phyloP scores from a whole-genome alignment of 2,797 vertebrate genomes.

The Acanthornis magna region DNA sequence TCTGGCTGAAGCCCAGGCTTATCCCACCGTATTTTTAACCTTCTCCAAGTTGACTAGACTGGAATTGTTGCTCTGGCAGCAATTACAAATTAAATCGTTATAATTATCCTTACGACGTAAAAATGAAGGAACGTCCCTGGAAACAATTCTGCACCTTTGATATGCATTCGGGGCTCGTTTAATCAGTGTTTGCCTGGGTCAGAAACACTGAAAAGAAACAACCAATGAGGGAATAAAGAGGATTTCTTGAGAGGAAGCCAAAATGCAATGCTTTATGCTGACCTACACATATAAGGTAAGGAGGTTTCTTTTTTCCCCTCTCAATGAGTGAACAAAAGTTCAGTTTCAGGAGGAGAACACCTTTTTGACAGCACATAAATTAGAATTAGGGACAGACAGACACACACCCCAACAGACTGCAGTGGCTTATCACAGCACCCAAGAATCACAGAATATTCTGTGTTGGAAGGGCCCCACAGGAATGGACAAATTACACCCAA shows the following conservation, averaged over 20 bases:
- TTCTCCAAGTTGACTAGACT: constrained; percentile 17
- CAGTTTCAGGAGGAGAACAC: neutral
- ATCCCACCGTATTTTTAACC: neutral
- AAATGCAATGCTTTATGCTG: neutral
- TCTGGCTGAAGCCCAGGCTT: neutral
- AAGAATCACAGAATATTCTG: neutral
- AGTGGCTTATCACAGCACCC: neutral
- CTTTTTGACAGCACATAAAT: neutral
- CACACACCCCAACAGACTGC: neutral
- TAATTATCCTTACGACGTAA: constrained; percentile 26
- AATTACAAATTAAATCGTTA: constrained; percentile 25
- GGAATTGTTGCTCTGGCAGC: constrained; percentile 49
- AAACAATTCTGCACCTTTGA: constrained; percentile 29
- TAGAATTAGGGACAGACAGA: neutral
- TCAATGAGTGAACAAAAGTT: neutral
- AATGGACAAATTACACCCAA: neutral
- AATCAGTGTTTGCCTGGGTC: neutral
- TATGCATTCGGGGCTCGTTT: neutral
- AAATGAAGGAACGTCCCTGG: constrained; percentile 35
- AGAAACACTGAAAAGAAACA: neutral
- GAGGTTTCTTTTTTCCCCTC: neutral
- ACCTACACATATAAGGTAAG: neutral
- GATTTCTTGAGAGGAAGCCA: neutral
- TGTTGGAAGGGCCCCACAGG: neutral
- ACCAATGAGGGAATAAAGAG: neutral